Conservation (phyloP, 2,113 vertebrate genomes). For the Strigops habroptila region DNA sequence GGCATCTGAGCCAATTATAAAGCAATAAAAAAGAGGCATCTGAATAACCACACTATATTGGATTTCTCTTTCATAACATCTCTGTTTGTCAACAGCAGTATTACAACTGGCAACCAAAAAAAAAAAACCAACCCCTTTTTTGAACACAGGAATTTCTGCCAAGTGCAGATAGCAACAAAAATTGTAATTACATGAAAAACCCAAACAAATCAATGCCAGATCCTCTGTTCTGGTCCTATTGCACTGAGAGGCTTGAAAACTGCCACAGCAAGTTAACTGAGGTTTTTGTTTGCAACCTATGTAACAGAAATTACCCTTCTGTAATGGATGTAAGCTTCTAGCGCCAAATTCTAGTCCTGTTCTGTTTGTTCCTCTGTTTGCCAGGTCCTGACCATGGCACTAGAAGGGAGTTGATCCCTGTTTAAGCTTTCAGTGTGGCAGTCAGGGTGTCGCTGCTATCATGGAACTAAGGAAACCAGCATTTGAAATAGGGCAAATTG, state of each 20-base stretch:
- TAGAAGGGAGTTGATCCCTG: not conserved
- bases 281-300: not conserved
- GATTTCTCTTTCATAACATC: conserved; percentile 36
- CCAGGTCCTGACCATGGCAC: not conserved
- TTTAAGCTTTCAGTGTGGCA: not conserved
- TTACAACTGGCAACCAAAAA: conserved; percentile 22
- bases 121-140: not conserved
- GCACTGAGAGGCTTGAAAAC: not conserved
- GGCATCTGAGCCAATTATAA: conserved; percentile 19
- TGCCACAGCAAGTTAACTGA: not conserved
- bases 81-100: conserved; percentile 35
- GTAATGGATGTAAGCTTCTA: not conserved
- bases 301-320: not conserved
- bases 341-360: not conserved
- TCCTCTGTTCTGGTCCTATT: not conserved
- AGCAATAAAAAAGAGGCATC: conserved; percentile 24
- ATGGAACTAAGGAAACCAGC: not conserved
- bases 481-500: not conserved
- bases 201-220: not conserved
- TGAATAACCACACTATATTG: conserved; percentile 33
- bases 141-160: not conserved
- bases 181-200: conserved; percentile 11
- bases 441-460: not conserved
- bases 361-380: not conserved
- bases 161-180: conserved; percentile 16